A percentile compares a stretch with the other conserved stretches of the same genome.
Conservation (phyloP, 2,113 vertebrate genomes). For the Entomyzon cyanotis region DNA sequence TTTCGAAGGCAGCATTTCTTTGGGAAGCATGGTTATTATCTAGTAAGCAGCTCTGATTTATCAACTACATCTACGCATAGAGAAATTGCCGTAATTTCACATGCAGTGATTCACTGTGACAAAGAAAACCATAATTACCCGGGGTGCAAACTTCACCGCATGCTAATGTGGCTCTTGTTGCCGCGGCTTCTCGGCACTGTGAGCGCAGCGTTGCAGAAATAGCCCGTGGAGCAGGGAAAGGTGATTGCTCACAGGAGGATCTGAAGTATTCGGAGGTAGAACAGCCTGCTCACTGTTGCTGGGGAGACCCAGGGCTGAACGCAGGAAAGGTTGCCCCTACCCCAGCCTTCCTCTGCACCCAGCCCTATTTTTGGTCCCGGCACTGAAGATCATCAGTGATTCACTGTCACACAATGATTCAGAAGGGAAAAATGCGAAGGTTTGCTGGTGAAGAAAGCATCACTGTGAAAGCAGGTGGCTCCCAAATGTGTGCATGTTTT, state of each 20-base stretch:
- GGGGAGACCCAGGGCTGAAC: background rate
- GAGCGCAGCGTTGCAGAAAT: background rate
- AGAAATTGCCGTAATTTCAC: background rate
- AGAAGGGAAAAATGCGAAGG: background rate
- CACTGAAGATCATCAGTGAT: background rate
- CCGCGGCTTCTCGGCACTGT: background rate
- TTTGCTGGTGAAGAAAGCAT: background rate
- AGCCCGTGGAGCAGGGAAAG: background rate
- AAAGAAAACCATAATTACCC: background rate
- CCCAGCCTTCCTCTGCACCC: background rate
- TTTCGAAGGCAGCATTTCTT: background rate
- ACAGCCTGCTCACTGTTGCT: background rate
- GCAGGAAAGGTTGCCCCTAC: background rate
- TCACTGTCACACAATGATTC: background rate
- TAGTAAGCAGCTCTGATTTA: conserved; percentile 2
- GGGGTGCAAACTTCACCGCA: background rate
- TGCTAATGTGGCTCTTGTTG: background rate
- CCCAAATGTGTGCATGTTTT: background rate
- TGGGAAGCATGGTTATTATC: background rate
- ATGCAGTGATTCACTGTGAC: background rate
- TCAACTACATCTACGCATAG: background rate
- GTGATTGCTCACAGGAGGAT: background rate
- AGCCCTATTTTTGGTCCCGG: background rate
- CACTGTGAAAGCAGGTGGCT: background rate
- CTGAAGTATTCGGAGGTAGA: background rate